These are phyloP conservation scores for Turnix velox DNA, from an alignment of 2,113 vertebrate genomes.

Conservation along the genomic window DNA sequence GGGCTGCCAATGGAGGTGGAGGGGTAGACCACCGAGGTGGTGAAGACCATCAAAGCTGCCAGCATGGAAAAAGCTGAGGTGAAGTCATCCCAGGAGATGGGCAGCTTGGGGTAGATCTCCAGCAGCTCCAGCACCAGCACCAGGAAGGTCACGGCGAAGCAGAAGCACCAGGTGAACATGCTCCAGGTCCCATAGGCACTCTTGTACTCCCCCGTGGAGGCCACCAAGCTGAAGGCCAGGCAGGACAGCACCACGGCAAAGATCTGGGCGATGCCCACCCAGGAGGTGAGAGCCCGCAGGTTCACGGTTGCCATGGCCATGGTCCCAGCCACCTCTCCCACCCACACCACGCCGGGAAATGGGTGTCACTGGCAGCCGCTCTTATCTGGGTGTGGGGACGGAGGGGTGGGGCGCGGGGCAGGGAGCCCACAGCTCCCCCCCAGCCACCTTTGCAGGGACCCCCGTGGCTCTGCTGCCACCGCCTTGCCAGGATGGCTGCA, in stretches of 20 bases:
- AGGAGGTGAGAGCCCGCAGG: constrained; percentile 45
- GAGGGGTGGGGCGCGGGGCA: not conserved
- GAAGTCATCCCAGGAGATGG: constrained; percentile 87
- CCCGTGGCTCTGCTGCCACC: not conserved
- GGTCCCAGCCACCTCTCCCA: not conserved
- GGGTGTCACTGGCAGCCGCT: not conserved
- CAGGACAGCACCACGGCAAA: constrained; percentile 76
- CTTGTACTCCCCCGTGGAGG: not conserved
- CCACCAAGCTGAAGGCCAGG: constrained; percentile 82
- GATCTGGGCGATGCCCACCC: constrained; percentile 77
- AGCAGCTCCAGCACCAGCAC: constrained; percentile 80
- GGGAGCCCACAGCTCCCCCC: not conserved
- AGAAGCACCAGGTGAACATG: constrained; percentile 88
- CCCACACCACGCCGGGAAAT: fast-evolving
- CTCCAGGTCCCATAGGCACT: constrained; percentile 72
- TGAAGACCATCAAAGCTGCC: constrained; percentile 79
- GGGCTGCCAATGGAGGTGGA: constrained; percentile 45
- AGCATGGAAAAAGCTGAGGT: constrained; percentile 83
- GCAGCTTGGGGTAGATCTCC: constrained; percentile 59
- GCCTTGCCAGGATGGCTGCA: fast-evolving
- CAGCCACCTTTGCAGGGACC: fast-evolving
- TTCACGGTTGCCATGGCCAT: constrained; percentile 53
- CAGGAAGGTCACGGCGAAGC: constrained; percentile 75
- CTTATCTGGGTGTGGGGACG: not conserved
- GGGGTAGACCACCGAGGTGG: constrained; percentile 81